Evolutionary conservation across 2,797 vertebrate species (phyloP).

Genomic region (Muscicapa striata): DNA sequence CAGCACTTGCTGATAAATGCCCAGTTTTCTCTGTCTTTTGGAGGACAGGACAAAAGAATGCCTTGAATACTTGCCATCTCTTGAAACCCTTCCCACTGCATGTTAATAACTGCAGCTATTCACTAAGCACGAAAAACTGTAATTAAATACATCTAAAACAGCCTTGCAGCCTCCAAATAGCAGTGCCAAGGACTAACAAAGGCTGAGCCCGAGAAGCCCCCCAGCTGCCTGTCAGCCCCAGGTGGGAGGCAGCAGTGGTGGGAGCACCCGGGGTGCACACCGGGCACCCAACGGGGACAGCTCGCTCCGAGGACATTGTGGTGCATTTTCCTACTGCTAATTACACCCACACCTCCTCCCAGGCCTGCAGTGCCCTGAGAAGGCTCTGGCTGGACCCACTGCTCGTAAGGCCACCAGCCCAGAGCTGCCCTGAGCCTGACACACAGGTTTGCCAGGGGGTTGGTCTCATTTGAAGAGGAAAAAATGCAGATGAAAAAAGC

Average conservation of each 20-base stretch:
- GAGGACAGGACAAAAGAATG: background rate
- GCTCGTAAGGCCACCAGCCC: background rate
- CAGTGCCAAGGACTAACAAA: background rate
- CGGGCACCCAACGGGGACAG: accelerated
- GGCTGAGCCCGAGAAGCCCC: background rate
- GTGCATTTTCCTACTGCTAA: background rate
- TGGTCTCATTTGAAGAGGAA: background rate
- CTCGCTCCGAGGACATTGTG: accelerated
- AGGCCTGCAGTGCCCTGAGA: background rate
- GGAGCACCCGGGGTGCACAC: background rate
- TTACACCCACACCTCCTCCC: background rate
- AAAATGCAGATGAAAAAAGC: background rate
- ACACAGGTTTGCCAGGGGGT: accelerated
- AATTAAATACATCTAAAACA: constrained; percentile 7
- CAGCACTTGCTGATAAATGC: background rate
- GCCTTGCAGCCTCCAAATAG: background rate
- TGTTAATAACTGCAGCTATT: constrained; percentile 1
- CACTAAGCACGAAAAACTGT: background rate
- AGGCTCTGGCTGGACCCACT: accelerated
- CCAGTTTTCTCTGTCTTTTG: background rate
- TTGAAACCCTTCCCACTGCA: background rate
- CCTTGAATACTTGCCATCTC: background rate
- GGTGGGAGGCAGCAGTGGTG: accelerated
- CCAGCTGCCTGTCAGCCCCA: background rate
- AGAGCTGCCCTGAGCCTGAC: background rate